Evolutionary conservation across 2,888 invertebrate genomes (phyloP).

Genomic region (Clitarchus hookeri): DNA sequence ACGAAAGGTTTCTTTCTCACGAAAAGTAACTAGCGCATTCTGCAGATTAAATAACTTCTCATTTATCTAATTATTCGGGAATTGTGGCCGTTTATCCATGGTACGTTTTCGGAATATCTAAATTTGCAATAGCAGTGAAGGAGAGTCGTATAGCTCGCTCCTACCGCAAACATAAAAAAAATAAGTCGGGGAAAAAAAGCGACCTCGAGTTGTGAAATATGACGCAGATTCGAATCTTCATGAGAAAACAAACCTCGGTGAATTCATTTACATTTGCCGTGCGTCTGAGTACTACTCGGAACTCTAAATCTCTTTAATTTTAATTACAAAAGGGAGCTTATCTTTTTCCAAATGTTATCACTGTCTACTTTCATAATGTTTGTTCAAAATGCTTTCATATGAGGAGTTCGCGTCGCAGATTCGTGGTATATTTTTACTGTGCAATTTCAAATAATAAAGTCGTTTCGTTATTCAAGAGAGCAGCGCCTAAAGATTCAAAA

Average conservation of each 20-base stretch:
- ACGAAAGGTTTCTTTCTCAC: background rate
- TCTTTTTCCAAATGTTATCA: background rate
- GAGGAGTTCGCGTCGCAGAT: too few species aligned
- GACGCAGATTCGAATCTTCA: background rate
- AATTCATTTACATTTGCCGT: background rate
- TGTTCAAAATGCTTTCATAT: too few species aligned
- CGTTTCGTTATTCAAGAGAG: too few species aligned
- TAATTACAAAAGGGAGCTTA: background rate
- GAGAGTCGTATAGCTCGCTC: background rate
- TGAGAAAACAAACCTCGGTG: background rate
- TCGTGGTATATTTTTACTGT: too few species aligned
- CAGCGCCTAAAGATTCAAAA: too few species aligned
- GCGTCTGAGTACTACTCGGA: background rate
- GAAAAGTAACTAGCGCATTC: background rate
- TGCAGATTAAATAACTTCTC: background rate
- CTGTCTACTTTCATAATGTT: background rate
- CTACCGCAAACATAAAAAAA: background rate
- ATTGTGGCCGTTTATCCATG: background rate
- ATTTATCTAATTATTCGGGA: background rate
- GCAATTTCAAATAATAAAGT: too few species aligned
- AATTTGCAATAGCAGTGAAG: background rate
- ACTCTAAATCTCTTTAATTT: background rate
- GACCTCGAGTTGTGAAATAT: background rate
- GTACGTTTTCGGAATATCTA: background rate
- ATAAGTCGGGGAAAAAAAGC: background rate